A percentile compares a stretch with the other conserved stretches of the same genome.
These are phyloP conservation scores for Eupsilia transversa DNA, from an alignment of 2,888 invertebrate genomes.

Conservation along the genomic window DNA sequence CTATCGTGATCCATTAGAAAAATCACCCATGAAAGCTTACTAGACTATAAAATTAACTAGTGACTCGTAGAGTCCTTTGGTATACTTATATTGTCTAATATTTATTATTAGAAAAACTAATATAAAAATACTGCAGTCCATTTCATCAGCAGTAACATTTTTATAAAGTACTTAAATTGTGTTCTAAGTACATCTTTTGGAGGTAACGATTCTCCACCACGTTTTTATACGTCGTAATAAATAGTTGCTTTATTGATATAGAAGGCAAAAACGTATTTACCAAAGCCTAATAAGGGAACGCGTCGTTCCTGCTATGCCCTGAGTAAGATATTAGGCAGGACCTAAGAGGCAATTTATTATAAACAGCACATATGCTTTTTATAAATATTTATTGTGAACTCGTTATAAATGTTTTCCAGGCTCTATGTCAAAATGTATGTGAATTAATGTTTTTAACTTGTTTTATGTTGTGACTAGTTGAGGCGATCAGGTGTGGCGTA, in stretches of 20 bases:
- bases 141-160: slow-evolving; percentile 54
- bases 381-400: slow-evolving; percentile 61
- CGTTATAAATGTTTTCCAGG: slow-evolving; percentile 52
- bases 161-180: slow-evolving; percentile 64
- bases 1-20: slow-evolving; percentile 84
- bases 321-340: slow-evolving; percentile 74
- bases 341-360: slow-evolving; percentile 63
- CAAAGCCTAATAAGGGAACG: slow-evolving; percentile 68
- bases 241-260: slow-evolving; percentile 59
- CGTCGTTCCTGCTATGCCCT: slow-evolving; percentile 69
- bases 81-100: slow-evolving; percentile 62
- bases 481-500: slow-evolving; percentile 44
- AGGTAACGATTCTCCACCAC: slow-evolving; percentile 67
- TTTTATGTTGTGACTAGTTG: slow-evolving; percentile 52
- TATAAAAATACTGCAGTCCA: slow-evolving; percentile 56
- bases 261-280: slow-evolving; percentile 61
- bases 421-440: slow-evolving; percentile 54
- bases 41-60: slow-evolving; percentile 44
- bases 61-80: slow-evolving; percentile 63
- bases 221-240: slow-evolving; percentile 65
- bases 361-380: slow-evolving; percentile 64
- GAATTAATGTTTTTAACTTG: slow-evolving; percentile 44
- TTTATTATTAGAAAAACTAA: slow-evolving; percentile 59
- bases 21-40: slow-evolving; percentile 60
- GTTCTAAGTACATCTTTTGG: slow-evolving; percentile 63